Evolutionary conservation across 1,140 invertebrate genomes (phyloP), one percentile per base, ranked within the genome.

Genomic region (Drosophila quadrilineata): DNA sequence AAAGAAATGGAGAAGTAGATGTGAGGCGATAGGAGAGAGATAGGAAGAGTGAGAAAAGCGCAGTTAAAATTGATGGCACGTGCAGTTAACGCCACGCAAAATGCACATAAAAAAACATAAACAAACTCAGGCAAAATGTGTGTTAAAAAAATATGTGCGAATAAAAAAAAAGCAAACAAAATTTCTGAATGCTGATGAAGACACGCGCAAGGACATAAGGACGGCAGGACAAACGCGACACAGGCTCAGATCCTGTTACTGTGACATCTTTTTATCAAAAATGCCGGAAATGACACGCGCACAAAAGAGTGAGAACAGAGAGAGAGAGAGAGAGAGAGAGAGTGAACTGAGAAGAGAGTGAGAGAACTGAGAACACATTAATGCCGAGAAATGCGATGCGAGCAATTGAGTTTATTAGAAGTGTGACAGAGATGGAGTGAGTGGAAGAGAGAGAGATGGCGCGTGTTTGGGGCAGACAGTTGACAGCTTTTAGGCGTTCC

Each of bases 31-130:
- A n/a, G 17, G 17, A 2, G 9, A 21, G 40, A 10, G 19, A n/a
- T 10, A 24, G 22, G 8, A 26, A n/a, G 29, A 59, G 16, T 21
- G 58, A 38, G 50, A 64, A 57, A 79, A 77, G 69, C 69, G 70
- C 77, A 86, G 79, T 84, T 62, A 79, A 82, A 85, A 82, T 79
- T 77, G 77, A 65, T 69, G 76, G 76, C 68, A 74, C 74, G 77
- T 82, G 74, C 77, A 85, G 77, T 86, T 73, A 85, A 77, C 66
- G 60, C 75, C 74, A 64, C 53, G 71, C 84, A 85, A 75, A 85
- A 84, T 77, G 70, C 79, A 85, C 79, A 85, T 79, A 79, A 79
- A 86, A 80, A 79, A 60, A 52, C 46, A 67, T 36, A 26, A 50
- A 60, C 53, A 66, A 66, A 65, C 35, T 43, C 54, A 3, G 36